A percentile compares a stretch with the other conserved stretches of the same genome.
phyloP scores from a whole-genome alignment of 2,797 vertebrate species.

The Brotula barbata region DNA sequence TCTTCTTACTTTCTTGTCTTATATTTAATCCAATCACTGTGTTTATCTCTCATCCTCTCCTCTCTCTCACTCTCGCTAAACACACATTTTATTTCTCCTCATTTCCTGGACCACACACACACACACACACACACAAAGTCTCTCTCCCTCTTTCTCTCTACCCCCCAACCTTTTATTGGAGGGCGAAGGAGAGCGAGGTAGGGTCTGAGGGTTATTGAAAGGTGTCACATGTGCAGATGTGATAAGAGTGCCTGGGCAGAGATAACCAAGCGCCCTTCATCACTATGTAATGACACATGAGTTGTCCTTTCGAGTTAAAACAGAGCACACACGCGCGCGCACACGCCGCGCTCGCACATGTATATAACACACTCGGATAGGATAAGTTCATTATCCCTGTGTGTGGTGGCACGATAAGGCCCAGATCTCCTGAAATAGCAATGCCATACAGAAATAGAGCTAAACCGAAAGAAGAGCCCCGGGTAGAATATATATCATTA shows the following conservation, averaged over 20 bases:
- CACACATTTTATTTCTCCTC: no score
- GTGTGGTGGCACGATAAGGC: slow-evolving; percentile 65
- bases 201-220: slow-evolving; percentile 69
- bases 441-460: slow-evolving; percentile 18
- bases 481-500: slow-evolving; percentile 54
- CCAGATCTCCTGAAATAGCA: slow-evolving; percentile 62
- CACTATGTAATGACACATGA: slow-evolving; percentile 57
- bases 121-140: slow-evolving; percentile 2
- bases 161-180: slow-evolving; percentile 28
- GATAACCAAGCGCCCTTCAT: slow-evolving; percentile 69
- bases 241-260: slow-evolving; percentile 64
- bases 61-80: slow-evolving; percentile 9
- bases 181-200: slow-evolving; percentile 39
- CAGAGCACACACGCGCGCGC: slow-evolving; percentile 44
- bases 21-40: no score
- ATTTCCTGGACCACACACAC: no score
- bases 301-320: slow-evolving; percentile 61
- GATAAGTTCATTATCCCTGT: slow-evolving; percentile 69
- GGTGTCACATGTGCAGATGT: slow-evolving; percentile 73
- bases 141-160: slow-evolving; percentile 35
- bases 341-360: slow-evolving; percentile 38
- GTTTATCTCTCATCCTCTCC: slow-evolving; percentile 11
- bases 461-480: slow-evolving; percentile 3
- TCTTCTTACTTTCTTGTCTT: background rate
- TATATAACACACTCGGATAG: slow-evolving; percentile 52